A percentile compares a stretch with the other conserved stretches of the same genome.
These are phyloP conservation scores for Rhabditoides inermis DNA, from an alignment of 2,888 invertebrate species.

Conservation along the genomic window DNA sequence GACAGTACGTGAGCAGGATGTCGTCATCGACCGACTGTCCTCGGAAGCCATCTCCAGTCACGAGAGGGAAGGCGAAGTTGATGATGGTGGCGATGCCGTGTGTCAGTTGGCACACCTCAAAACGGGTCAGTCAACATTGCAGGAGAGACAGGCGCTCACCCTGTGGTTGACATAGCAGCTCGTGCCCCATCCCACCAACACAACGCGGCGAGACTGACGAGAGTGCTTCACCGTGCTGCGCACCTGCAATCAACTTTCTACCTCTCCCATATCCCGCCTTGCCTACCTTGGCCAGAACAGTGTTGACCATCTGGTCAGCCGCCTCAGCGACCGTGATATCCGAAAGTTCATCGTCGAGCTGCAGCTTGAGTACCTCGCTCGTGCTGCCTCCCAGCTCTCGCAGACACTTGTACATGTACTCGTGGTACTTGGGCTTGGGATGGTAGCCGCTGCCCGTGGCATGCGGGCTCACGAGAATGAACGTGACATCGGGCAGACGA, in stretches of 20 bases:
- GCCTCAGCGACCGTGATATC: too few species aligned
- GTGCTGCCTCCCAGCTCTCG: too few species aligned
- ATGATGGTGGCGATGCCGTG: constrained; percentile 38
- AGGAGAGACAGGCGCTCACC: constrained; percentile 1
- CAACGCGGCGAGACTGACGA: constrained; percentile 21
- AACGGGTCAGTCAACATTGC: background rate
- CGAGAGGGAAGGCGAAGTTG: constrained; percentile 39
- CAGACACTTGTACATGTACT: background rate
- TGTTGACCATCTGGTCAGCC: background rate
- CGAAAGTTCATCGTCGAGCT: too few species aligned
- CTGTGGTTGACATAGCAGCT: constrained; percentile 30
- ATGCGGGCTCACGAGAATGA: too few species aligned
- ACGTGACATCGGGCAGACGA: too few species aligned
- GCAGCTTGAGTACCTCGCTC: too few species aligned
- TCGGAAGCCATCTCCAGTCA: constrained; percentile 23
- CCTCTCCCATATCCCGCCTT: background rate
- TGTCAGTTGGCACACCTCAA: constrained; percentile 18
- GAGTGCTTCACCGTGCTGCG: constrained; percentile 5
- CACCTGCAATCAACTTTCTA: constrained; percentile 6
- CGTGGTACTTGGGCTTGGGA: background rate
- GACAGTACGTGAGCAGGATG: constrained; percentile 42
- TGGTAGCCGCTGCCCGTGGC: too few species aligned
- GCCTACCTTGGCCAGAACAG: background rate
- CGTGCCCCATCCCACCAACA: constrained; percentile 40
- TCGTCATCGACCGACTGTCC: constrained; percentile 43